Evolutionary conservation across 2,113 vertebrate genomes (phyloP).

Genomic region (Cinclus cinclus): DNA sequence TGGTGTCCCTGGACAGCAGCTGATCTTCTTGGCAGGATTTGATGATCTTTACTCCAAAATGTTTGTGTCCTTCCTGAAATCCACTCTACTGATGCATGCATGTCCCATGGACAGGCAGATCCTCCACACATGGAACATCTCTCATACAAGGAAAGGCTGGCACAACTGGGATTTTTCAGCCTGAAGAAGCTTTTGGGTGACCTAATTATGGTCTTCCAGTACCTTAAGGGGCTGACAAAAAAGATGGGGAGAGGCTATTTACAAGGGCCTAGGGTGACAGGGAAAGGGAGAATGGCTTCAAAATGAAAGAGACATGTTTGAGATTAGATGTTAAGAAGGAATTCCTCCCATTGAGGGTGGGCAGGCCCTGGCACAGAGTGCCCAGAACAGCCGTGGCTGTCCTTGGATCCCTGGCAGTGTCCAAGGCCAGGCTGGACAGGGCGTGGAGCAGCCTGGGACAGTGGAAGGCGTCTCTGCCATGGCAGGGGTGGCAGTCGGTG

Average conservation of each 20-base stretch:
- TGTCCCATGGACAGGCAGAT: background rate
- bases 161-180: no score
- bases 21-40: background rate
- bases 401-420: background rate
- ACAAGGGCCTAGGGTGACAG: background rate
- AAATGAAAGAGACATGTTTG: background rate
- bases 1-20: background rate
- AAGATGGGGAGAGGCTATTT: background rate
- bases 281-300: background rate
- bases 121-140: background rate
- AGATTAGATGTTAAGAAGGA: background rate
- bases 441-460: background rate
- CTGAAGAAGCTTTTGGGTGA: background rate
- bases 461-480: background rate
- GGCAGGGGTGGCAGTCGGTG: background rate
- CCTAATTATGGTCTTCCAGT: background rate
- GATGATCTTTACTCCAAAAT: background rate
- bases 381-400: background rate
- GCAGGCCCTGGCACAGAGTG: no score
- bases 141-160: background rate
- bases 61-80: background rate
- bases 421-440: accelerated
- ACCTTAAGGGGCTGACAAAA: background rate
- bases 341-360: background rate
- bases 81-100: background rate